Conservation (phyloP, 2,797 vertebrate species). For the Nannoperca australis region DNA sequence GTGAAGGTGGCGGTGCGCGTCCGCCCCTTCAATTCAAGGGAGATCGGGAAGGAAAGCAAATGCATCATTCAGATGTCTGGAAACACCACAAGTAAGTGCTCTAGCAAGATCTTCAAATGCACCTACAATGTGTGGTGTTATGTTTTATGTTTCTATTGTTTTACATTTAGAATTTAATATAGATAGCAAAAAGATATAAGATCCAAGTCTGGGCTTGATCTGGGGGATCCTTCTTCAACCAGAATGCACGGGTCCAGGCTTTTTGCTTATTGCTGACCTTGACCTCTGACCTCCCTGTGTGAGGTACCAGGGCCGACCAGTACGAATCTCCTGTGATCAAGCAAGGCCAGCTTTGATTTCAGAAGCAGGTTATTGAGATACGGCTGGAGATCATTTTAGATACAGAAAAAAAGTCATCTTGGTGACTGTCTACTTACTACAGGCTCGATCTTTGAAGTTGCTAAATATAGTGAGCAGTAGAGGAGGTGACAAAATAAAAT, state of each 20-base stretch:
- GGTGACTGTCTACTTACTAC: slow-evolving; percentile 6
- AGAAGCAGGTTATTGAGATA: neutral
- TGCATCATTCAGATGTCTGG: slow-evolving; percentile 99
- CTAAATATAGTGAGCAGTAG: slow-evolving; percentile 6
- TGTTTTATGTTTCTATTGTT: neutral
- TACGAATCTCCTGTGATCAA: slow-evolving; percentile 18
- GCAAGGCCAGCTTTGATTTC: slow-evolving; percentile 6
- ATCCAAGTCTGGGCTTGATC: neutral
- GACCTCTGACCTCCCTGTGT: slow-evolving; percentile 26
- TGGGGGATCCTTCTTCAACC: neutral
- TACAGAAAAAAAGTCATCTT: neutral
- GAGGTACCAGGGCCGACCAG: slow-evolving; percentile 4
- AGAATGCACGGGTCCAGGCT: neutral
- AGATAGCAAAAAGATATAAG: neutral
- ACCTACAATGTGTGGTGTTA: neutral
- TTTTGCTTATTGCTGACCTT: slow-evolving; percentile 4
- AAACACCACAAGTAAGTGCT: slow-evolving; percentile 97
- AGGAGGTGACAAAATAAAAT: slow-evolving; percentile 26
- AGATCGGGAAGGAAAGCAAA: slow-evolving; percentile 94
- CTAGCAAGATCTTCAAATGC: neutral
- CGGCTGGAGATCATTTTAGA: neutral
- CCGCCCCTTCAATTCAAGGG: slow-evolving; percentile 98
- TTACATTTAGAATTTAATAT: neutral
- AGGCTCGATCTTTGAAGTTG: neutral
- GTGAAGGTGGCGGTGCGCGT: slow-evolving; percentile 99